These are phyloP conservation scores for Triops longicaudatus DNA, from an alignment of 1,140 invertebrate species.

Conservation along the genomic window DNA sequence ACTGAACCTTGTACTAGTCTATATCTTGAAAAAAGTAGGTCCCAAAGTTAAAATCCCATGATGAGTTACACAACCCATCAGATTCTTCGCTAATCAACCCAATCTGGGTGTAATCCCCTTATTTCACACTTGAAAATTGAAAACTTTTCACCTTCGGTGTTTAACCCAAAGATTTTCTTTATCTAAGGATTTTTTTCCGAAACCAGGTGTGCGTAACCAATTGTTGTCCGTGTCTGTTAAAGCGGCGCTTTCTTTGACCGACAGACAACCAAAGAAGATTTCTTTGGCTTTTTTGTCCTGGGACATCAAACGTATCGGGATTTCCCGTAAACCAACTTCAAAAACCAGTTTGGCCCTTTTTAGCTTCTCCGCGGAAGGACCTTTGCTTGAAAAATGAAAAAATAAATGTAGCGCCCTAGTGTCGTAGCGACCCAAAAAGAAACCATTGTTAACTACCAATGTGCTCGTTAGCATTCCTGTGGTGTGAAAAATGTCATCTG, in stretches of 20 bases:
- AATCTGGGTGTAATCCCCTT: no score
- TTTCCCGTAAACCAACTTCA: neutral
- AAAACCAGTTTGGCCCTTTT: neutral
- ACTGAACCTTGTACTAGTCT: neutral
- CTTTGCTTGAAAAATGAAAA: neutral
- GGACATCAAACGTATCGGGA: neutral
- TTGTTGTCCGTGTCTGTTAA: neutral
- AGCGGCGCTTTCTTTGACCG: neutral
- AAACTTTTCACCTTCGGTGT: neutral
- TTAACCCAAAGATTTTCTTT: neutral
- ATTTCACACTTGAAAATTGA: neutral
- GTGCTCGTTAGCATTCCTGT: neutral
- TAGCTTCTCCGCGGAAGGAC: no score
- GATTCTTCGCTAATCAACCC: no score
- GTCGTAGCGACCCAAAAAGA: neutral
- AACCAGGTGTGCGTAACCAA: slow-evolving; percentile 12
- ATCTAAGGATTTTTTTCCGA: neutral
- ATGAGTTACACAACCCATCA: no score
- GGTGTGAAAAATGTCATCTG: neutral
- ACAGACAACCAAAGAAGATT: neutral
- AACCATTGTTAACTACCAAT: neutral
- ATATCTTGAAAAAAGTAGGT: neutral
- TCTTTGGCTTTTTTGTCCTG: neutral
- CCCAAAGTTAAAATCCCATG: neutral
- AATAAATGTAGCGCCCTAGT: neutral